Evolutionary conservation across 2,797 vertebrate genomes (phyloP), one percentile per base, ranked within the genome.

Genomic region (Paramormyrops hopkinsi): DNA sequence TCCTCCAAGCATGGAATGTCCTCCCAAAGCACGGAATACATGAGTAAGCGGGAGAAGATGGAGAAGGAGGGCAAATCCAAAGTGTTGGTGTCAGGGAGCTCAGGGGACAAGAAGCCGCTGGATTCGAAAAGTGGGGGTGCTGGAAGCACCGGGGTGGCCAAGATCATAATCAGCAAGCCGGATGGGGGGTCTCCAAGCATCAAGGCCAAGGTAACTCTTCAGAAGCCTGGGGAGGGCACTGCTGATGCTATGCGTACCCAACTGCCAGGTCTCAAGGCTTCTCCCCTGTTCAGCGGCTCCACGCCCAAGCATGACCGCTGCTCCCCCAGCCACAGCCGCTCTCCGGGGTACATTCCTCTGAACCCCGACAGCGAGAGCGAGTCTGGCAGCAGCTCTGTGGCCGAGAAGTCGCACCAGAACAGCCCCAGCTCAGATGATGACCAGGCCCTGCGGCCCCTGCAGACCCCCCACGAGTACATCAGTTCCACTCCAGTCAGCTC

Each of bases 141-240:
- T 0, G 95, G 97, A 37, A 97, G 97, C 84, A 97, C 97, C 0
- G 97, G 98, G 87, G 96, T 99, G 93, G 98, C 99, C 90, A 99
- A 99, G 95, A 99, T 99, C 46, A 99, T 99, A 90, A 99, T 99
- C 91, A 99, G 99, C 93, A 99, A 99, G 90, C 98, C 98, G 2
- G 99, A 99, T 2, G 97, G 98, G 4, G 98, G 98, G 8, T 99
- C 99, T 85, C 99, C 99, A 14, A 99, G 98, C 93, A 99, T 99
- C 91, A 99, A 99, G 94, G 97, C 98, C 93, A 99, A 99, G 96
- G 98, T 99, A 88, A 98, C 97, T 12, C 95, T 98, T 88, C 99
- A 99, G 95, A 99, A 99, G 92, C 96, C 97, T 1, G 97, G 95
- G 1, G 98, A 99, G 86, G 97, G 97, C 3, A 95, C 97, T 12